Evolutionary conservation across 2,113 vertebrate genomes (phyloP).

Genomic region (Chaetodon auriga): DNA sequence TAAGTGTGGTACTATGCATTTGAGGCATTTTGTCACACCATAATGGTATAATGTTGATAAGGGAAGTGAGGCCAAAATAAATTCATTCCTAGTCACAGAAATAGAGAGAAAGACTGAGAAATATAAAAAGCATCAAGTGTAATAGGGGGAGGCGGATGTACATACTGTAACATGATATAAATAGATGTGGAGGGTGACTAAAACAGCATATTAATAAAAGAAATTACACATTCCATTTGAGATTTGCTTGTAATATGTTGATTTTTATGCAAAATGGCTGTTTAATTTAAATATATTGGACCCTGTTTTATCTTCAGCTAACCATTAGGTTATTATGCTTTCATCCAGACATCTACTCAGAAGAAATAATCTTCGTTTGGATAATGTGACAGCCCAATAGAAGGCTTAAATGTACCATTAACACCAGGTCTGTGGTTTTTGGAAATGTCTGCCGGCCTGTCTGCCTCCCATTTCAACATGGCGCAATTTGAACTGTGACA

Average conservation of each 20-base stretch:
- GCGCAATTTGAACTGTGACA: slow-evolving; percentile 66
- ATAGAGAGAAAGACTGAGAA: slow-evolving; percentile 30
- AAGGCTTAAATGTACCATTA: slow-evolving; percentile 67
- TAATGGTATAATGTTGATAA: slow-evolving; percentile 75
- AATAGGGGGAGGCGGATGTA: slow-evolving; percentile 21
- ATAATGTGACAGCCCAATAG: slow-evolving; percentile 55
- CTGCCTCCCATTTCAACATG: slow-evolving; percentile 51
- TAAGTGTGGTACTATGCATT: slow-evolving; percentile 73
- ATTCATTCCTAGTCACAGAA: slow-evolving; percentile 49
- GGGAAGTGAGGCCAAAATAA: slow-evolving; percentile 66
- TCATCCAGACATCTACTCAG: slow-evolving; percentile 30
- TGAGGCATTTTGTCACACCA: slow-evolving; percentile 76
- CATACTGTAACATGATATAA: slow-evolving; percentile 24
- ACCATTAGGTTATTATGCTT: slow-evolving; percentile 36
- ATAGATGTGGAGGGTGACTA: slow-evolving; percentile 4
- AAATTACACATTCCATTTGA: slow-evolving; percentile 11
- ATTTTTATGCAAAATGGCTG: slow-evolving; percentile 24
- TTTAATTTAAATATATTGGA: slow-evolving; percentile 38
- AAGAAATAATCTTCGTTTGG: slow-evolving; percentile 52
- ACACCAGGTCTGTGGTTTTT: slow-evolving; percentile 51
- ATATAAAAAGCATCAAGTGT: slow-evolving; percentile 44
- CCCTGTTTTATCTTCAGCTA: slow-evolving; percentile 23
- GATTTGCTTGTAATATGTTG: slow-evolving; percentile 28
- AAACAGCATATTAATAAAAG: slow-evolving; percentile 29
- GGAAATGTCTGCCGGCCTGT: slow-evolving; percentile 43